Percentiles rank a stretch among this genome's conserved stretches.
Evolutionary conservation across 35 echinoderm and acorn worm genomes (phyloP).

Genomic region (Amphiura filiformis): DNA sequence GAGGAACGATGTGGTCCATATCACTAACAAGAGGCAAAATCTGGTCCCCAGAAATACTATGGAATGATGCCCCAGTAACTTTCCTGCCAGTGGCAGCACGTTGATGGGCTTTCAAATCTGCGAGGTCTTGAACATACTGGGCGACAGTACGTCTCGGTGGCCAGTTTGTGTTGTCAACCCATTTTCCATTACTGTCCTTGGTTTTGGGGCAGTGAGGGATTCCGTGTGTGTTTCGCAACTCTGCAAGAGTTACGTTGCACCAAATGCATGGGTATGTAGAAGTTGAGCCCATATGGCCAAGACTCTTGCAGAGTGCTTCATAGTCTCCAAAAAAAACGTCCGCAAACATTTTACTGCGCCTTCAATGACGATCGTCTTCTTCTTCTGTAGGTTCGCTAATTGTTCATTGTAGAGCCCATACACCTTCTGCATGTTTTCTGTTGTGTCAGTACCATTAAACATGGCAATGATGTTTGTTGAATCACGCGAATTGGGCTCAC

Average conservation of each 20-base stretch:
- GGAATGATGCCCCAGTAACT: neutral
- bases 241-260: neutral
- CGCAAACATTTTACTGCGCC: neutral
- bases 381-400: neutral
- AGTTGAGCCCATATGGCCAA: neutral
- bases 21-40: neutral
- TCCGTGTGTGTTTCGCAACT: neutral
- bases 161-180: neutral
- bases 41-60: neutral
- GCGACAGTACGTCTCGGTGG: neutral
- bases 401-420: neutral
- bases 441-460: neutral
- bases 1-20: neutral
- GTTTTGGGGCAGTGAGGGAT: neutral
- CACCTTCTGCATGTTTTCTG: neutral
- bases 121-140: neutral
- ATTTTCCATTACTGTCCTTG: neutral
- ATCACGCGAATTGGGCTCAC: neutral
- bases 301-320: neutral
- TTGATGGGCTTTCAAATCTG: neutral
- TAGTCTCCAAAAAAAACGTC: neutral
- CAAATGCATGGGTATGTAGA: neutral
- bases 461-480: neutral
- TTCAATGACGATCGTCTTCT: neutral
- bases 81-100: neutral